These are phyloP conservation scores for Bradypodion ventrale DNA, from an alignment of 2,797 vertebrate species.

Conservation along the genomic window DNA sequence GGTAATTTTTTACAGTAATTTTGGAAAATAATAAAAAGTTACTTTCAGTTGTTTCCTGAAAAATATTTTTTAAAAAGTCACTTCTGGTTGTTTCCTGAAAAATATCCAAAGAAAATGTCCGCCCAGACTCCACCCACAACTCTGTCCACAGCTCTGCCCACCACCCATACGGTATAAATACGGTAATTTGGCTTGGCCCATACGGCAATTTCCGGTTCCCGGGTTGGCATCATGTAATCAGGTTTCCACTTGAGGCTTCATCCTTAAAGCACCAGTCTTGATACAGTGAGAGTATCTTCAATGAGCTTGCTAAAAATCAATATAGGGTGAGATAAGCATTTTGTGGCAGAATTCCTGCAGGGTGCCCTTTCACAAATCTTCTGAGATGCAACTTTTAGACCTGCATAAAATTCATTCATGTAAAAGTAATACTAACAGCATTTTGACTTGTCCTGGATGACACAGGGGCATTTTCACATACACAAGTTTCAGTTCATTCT, in stretches of 20 bases:
- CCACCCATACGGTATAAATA: too few relatives aligned
- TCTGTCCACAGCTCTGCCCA: too few relatives aligned
- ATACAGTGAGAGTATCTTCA: not conserved
- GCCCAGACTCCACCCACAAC: too few relatives aligned
- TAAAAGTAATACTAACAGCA: not conserved
- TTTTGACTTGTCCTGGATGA: not conserved
- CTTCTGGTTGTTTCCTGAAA: too few relatives aligned
- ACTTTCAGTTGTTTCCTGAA: too few relatives aligned
- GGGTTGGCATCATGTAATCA: too few relatives aligned
- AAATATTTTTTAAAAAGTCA: too few relatives aligned
- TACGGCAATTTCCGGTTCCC: too few relatives aligned
- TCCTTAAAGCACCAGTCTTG: not conserved
- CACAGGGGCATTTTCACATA: not conserved
- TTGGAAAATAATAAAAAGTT: too few relatives aligned
- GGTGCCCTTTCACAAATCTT: not conserved
- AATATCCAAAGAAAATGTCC: too few relatives aligned
- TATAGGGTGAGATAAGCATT: not conserved
- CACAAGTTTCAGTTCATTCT: not conserved
- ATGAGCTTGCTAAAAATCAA: constrained; percentile 8
- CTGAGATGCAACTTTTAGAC: not conserved
- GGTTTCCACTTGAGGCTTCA: not conserved
- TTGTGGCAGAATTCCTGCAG: not conserved
- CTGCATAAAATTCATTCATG: not conserved
- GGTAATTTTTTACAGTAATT: too few relatives aligned
- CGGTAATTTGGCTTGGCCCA: too few relatives aligned